Evolutionary conservation across 53 echinoderm and acorn worm genomes (phyloP), one percentile per base, ranked within the genome.

Genomic region (Holothuria scabra): DNA sequence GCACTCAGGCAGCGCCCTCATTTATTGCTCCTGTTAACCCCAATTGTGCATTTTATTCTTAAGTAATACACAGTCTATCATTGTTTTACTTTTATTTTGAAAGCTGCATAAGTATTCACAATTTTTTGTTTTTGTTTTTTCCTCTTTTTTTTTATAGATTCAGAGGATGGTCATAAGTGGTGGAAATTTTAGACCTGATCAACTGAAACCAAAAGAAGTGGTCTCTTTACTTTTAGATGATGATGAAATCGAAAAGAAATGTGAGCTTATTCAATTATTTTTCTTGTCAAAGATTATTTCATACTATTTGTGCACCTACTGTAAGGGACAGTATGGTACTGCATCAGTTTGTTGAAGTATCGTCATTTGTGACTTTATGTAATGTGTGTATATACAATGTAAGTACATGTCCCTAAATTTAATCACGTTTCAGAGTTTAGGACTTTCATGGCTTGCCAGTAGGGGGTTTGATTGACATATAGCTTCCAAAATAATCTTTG

Each of bases 91-190:
- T n/a, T n/a, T n/a, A n/a, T n/a, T 41, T 41, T 5, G 10, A 41
- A 8, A 41, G 41, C 41, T 41, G 41, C 10, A 41, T 10, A 41
- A 10, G 41, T 10, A 8, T 52, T 52, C 18, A 52, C 52, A 52
- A 25, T 64, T 26, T 1, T 5, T 8, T 18, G 2, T 30, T 52
- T 75, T 19, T 10, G 38, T 18, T 5, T 3, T 69, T 69, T 33
- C n/a, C n/a, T n/a, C 6, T 22, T 12, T 26, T 25, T 13, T 32
- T 60, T 65, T 75, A 34, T 85, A 97, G 97, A 97, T 97, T 67
- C 97, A 97, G 84, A 80, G 97, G 12, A 97, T 97, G 97, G 97
- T 97, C 10, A 97, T 97, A 60, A 90, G 92, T 82, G 97, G 97
- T 31, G 97, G 97, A 9, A 90, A 94, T 80, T 97, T 97, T 85